A percentile compares a stretch with the other conserved stretches of the same genome.
These are phyloP conservation scores for Trichonephila inaurata DNA, from an alignment of 1,140 invertebrate genomes.

Conservation along the genomic window DNA sequence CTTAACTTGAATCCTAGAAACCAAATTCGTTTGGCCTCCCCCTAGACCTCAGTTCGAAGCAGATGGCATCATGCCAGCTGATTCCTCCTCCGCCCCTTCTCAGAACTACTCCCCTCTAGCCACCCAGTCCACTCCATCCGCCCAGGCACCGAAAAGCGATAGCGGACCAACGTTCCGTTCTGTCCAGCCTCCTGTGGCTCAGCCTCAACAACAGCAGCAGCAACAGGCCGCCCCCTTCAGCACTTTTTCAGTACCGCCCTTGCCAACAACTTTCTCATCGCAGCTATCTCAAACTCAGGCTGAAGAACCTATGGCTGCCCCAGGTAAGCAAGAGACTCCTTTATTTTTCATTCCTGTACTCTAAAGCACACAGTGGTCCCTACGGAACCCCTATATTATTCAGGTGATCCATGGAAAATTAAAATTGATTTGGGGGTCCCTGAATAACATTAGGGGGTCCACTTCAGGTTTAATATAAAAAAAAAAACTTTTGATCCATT, in stretches of 20 bases:
- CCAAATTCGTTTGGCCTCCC: conserved; percentile 85
- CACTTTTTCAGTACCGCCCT: conserved; percentile 20
- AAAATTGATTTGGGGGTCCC: too few relatives aligned
- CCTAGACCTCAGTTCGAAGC: conserved; percentile 71
- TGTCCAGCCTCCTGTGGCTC: conserved; percentile 40
- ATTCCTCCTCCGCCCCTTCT: neutral
- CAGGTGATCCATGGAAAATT: too few relatives aligned
- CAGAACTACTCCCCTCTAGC: conserved; percentile 71
- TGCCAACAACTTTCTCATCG: conserved; percentile 47
- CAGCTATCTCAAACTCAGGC: neutral
- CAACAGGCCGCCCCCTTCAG: neutral
- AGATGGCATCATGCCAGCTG: neutral
- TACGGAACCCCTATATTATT: too few relatives aligned
- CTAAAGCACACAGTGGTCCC: too few relatives aligned
- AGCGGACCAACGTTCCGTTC: conserved; percentile 18
- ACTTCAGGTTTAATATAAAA: too few relatives aligned
- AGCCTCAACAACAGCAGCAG: neutral
- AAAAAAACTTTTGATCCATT: too few relatives aligned
- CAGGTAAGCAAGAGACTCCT: neutral
- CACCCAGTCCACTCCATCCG: conserved; percentile 43
- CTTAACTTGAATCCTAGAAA: conserved; percentile 43
- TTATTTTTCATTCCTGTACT: too few relatives aligned
- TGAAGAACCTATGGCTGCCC: neutral
- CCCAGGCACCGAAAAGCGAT: neutral
- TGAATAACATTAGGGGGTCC: too few relatives aligned